Evolutionary conservation across 2,113 vertebrate genomes (phyloP).

Genomic region (Helogale parvula): DNA sequence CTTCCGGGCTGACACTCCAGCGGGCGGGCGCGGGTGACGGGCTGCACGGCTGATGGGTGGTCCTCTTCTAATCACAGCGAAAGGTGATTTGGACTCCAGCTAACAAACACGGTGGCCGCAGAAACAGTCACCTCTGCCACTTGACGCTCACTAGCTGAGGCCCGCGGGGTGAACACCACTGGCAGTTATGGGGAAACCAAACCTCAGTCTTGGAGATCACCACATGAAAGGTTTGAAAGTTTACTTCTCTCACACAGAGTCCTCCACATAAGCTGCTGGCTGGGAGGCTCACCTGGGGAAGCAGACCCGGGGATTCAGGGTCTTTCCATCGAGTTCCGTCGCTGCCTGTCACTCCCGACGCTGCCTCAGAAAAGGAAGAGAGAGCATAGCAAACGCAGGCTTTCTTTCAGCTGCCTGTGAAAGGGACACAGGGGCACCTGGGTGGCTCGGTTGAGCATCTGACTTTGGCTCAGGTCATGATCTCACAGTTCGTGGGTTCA

Average conservation of each 20-base stretch:
- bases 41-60: fast-evolving
- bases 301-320: neutral
- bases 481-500: no score
- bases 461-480: no score
- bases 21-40: neutral
- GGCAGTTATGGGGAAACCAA: neutral
- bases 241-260: neutral
- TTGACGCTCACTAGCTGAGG: neutral
- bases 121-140: neutral
- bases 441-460: no score
- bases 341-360: neutral
- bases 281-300: neutral
- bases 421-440: no score
- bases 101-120: neutral
- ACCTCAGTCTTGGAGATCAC: neutral
- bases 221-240: neutral
- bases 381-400: fast-evolving
- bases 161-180: neutral
- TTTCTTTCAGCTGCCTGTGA: neutral
- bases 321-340: fast-evolving
- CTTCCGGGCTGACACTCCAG: fast-evolving
- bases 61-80: neutral
- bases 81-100: neutral
- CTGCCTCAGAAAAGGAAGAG: neutral
- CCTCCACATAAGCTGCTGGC: no score